Evolutionary conservation across 2,797 vertebrate genomes (phyloP).

Genomic region (Peromyscus attwateri): DNA sequence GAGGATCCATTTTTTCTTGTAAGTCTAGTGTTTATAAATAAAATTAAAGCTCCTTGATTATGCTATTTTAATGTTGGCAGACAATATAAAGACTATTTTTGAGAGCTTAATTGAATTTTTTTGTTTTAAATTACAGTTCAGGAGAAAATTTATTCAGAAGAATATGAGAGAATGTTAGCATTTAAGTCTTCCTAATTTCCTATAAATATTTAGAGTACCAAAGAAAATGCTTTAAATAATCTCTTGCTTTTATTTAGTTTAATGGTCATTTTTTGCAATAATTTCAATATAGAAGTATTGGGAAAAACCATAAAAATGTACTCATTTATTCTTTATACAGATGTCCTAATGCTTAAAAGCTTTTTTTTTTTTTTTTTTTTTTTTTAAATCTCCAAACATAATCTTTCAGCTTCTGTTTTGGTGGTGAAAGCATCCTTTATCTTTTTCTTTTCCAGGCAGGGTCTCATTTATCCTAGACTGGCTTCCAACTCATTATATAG

Average conservation of each 20-base stretch:
- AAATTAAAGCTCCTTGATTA: slow-evolving; percentile 12
- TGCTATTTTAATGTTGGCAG: slow-evolving; percentile 40
- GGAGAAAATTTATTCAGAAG: slow-evolving; percentile 52
- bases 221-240: slow-evolving; percentile 36
- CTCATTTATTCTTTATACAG: not conserved
- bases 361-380: slow-evolving; percentile 45
- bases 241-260: not conserved
- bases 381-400: not conserved
- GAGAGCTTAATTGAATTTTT: slow-evolving; percentile 37
- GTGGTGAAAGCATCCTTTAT: not conserved
- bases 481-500: not conserved
- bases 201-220: slow-evolving; percentile 38
- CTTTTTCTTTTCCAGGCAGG: not conserved
- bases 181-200: slow-evolving; percentile 4
- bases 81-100: slow-evolving; percentile 36
- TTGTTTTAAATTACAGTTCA: slow-evolving; percentile 31
- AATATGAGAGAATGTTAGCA: slow-evolving; percentile 20
- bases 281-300: slow-evolving; percentile 17
- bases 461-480: not conserved
- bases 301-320: slow-evolving; percentile 15
- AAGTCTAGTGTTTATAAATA: slow-evolving; percentile 51
- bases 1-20: slow-evolving; percentile 35
- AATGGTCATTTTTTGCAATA: not conserved
- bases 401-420: slow-evolving; percentile 24
- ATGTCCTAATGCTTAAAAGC: slow-evolving; percentile 54